Evolutionary conservation across 2,888 invertebrate genomes (phyloP).

Genomic region (Thyatira batis): DNA sequence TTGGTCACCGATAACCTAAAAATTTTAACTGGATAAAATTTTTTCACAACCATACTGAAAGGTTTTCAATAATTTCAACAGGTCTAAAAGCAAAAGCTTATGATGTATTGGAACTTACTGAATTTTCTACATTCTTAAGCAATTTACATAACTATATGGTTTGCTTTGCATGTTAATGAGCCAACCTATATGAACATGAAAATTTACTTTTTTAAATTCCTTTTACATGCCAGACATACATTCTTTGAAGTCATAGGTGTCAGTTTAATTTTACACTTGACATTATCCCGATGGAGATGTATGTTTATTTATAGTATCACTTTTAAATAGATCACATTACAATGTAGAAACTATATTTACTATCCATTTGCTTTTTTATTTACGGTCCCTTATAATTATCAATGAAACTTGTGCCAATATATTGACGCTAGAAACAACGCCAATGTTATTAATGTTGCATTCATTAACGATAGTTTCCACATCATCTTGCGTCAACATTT

Average conservation of each 20-base stretch:
- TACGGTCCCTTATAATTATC: background rate
- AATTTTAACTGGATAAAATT: too few relatives aligned
- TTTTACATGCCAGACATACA: background rate
- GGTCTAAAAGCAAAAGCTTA: background rate
- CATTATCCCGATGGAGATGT: slow-evolving; percentile 57
- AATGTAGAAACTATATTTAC: slow-evolving; percentile 34
- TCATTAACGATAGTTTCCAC: slow-evolving; percentile 19
- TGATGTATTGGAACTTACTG: background rate
- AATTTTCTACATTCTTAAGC: background rate
- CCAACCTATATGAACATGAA: too few relatives aligned
- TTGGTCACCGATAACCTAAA: too few relatives aligned
- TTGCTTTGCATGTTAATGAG: background rate
- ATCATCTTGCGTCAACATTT: slow-evolving; percentile 30
- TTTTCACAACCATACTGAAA: too few relatives aligned
- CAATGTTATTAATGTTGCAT: background rate
- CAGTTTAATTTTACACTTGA: slow-evolving; percentile 15
- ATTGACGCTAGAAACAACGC: background rate
- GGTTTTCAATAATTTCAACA: background rate
- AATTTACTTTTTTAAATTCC: background rate
- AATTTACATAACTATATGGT: background rate
- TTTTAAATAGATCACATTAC: slow-evolving; percentile 39
- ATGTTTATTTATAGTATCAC: slow-evolving; percentile 34
- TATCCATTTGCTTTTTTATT: background rate
- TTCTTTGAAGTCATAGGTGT: slow-evolving; percentile 5
- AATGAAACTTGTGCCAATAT: background rate